These are phyloP conservation scores for mouse (Mus musculus) DNA, from an alignment of 2,113 vertebrate species.

Conservation along the genomic window DNA sequence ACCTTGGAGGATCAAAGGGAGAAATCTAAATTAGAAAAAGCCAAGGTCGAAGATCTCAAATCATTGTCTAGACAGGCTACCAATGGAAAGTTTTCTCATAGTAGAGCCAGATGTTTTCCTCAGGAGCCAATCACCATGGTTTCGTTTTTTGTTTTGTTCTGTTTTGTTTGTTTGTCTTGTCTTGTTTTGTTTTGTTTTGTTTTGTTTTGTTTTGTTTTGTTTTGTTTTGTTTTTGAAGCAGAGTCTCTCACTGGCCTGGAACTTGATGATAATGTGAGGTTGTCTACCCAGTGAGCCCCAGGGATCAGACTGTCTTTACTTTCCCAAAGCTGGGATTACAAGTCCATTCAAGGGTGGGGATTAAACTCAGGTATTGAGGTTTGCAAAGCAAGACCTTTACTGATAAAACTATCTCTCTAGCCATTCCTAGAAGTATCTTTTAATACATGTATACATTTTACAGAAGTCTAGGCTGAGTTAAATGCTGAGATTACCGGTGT, in stretches of 20 bases:
- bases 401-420: background rate
- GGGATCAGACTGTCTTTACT: background rate
- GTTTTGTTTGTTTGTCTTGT: too few species aligned
- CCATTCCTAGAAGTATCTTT: background rate
- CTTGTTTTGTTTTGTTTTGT: background rate
- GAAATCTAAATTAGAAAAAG: background rate
- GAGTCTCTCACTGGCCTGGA: background rate
- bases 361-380: background rate
- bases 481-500: background rate
- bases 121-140: background rate
- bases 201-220: too few species aligned
- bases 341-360: background rate
- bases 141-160: too few species aligned
- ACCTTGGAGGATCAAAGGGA: background rate
- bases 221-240: background rate
- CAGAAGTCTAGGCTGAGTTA: background rate
- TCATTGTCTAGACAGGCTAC: background rate
- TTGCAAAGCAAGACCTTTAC: background rate
- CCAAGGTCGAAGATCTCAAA: background rate
- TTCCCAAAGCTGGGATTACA: background rate
- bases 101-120: slow-evolving; percentile 4
- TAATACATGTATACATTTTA: background rate
- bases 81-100: background rate
- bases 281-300: background rate
- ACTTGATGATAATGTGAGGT: background rate